A percentile compares a stretch with the other conserved stretches of the same genome.
phyloP scores from a whole-genome alignment of 2,888 invertebrate species.

The Pediacus dermestoides region DNA sequence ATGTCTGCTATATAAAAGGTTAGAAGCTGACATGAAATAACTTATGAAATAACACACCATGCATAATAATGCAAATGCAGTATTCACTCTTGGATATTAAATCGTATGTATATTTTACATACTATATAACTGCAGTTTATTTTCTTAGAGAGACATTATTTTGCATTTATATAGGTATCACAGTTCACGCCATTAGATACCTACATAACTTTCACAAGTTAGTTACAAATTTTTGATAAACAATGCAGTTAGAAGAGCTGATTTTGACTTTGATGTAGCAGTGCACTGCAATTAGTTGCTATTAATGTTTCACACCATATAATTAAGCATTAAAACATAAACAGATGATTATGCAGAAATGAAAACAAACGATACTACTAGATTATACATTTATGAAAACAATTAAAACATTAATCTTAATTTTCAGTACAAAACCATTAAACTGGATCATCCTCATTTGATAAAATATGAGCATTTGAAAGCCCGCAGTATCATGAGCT shows the following conservation, averaged over 20 bases:
- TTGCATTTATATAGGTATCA: too few species aligned
- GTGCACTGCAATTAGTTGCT: too few species aligned
- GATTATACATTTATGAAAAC: constrained; percentile 10
- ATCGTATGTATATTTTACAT: constrained; percentile 1
- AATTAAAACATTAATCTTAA: constrained; percentile 17
- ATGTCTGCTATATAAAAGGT: not conserved
- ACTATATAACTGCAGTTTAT: constrained; percentile 2
- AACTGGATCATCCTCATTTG: constrained; percentile 9
- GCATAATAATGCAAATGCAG: not conserved
- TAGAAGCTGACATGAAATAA: not conserved
- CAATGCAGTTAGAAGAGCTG: too few species aligned
- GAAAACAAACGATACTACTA: constrained; percentile 11
- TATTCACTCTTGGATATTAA: constrained; percentile 1
- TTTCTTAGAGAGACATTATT: not conserved
- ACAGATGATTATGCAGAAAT: constrained; percentile 7
- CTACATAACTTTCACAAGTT: too few species aligned
- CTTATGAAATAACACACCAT: not conserved
- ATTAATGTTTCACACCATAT: too few species aligned
- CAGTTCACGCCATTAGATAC: too few species aligned
- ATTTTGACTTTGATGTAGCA: too few species aligned
- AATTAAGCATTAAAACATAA: constrained; percentile 7
- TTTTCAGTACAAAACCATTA: constrained; percentile 10
- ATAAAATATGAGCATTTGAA: constrained; percentile 7
- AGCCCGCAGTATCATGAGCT: constrained; percentile 6
- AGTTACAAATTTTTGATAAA: too few species aligned